Evolutionary conservation across 2,888 invertebrate genomes (phyloP).

Genomic region (Heliconius cydno): DNA sequence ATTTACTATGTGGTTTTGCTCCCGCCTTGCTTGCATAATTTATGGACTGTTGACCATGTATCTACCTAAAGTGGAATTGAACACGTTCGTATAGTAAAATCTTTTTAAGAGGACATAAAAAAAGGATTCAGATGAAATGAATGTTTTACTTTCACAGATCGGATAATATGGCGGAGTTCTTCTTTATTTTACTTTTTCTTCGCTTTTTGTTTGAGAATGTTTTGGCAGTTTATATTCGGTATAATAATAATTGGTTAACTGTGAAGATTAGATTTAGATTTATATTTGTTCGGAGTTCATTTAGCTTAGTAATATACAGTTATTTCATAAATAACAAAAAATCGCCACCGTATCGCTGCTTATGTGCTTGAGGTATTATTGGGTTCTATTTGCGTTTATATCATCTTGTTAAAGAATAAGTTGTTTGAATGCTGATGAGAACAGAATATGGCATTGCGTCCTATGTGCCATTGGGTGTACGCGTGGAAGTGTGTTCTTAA

Average conservation of each 20-base stretch:
- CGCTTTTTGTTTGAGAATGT: neutral
- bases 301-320: too few species aligned
- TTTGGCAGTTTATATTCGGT: neutral
- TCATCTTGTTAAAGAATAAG: too few species aligned
- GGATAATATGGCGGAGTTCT: conserved; percentile 21
- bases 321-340: too few species aligned
- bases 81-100: conserved; percentile 45
- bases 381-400: too few species aligned
- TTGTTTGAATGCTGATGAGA: too few species aligned
- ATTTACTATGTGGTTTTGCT: conserved; percentile 52
- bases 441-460: too few species aligned
- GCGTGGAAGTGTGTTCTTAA: too few species aligned
- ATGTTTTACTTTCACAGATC: conserved; percentile 27
- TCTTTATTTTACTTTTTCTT: conserved; percentile 21
- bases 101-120: conserved; percentile 36
- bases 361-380: too few species aligned
- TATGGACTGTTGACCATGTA: conserved; percentile 50
- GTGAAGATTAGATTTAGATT: conserved; percentile 6
- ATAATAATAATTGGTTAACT: conserved; percentile 4
- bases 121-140: conserved; percentile 28
- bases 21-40: conserved; percentile 50
- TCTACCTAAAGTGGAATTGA: conserved; percentile 49
- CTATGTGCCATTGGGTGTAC: too few species aligned
- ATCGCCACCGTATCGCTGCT: too few species aligned
- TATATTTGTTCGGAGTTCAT: neutral